Percentiles rank a stretch among this genome's conserved stretches.
phyloP scores from a whole-genome alignment of 2,113 vertebrate genomes.

The Eurystomus gularis region DNA sequence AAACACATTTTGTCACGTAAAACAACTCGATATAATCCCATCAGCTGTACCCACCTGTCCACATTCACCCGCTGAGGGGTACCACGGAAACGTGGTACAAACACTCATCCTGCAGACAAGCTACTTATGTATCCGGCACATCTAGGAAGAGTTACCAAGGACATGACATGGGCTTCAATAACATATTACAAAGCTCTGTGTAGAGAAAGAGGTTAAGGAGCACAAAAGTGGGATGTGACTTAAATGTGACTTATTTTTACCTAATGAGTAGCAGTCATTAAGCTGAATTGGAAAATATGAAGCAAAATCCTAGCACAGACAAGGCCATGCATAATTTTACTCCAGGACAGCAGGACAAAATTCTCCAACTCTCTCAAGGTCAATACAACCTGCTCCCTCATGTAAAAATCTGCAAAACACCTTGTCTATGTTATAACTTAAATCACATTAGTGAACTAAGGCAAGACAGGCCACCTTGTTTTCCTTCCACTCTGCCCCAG shows the following conservation, averaged over 20 bases:
- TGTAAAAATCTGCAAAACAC: background rate
- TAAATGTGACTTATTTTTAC: background rate
- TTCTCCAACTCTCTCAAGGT: background rate
- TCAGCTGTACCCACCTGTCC: background rate
- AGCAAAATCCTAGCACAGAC: background rate
- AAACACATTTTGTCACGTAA: background rate
- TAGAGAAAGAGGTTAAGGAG: background rate
- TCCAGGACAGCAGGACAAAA: background rate
- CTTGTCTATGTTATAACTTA: background rate
- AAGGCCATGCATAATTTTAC: background rate
- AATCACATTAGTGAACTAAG: background rate
- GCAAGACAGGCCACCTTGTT: background rate
- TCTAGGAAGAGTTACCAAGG: background rate
- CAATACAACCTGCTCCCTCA: background rate
- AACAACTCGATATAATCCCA: background rate
- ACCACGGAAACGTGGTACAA: rapidly evolving
- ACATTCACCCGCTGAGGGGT: background rate
- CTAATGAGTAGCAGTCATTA: background rate
- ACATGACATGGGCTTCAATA: rapidly evolving
- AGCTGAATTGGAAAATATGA: background rate
- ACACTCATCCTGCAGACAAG: background rate
- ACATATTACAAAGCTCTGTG: background rate
- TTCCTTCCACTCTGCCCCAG: background rate
- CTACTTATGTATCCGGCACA: background rate
- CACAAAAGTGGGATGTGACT: background rate